Evolutionary conservation across 2,888 invertebrate species (phyloP).

Genomic region (Nomada ferruginata): DNA sequence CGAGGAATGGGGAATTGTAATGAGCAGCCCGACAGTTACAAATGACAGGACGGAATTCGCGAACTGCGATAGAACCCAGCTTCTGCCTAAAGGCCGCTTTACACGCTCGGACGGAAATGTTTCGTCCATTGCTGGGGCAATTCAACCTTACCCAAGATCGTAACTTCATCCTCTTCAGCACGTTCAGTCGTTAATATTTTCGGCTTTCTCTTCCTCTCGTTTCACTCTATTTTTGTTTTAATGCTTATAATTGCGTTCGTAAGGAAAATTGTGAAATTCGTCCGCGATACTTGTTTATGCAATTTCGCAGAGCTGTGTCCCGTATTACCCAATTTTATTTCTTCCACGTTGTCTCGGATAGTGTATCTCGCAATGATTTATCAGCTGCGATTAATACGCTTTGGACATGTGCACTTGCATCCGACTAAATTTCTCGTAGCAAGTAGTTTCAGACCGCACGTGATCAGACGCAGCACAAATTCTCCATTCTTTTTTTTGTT

Average conservation of each 20-base stretch:
- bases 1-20: conserved; percentile 84
- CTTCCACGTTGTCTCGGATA: too few species aligned
- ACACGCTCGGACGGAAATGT: conserved; percentile 77
- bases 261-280: conserved; percentile 41
- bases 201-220: conserved; percentile 16
- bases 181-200: conserved; percentile 55
- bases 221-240: not conserved
- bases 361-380: not conserved
- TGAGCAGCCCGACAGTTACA: conserved; percentile 84
- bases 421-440: too few species aligned
- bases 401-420: too few species aligned
- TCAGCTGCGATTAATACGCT: too few species aligned
- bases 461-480: too few species aligned
- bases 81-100: conserved; percentile 82
- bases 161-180: conserved; percentile 68
- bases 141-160: conserved; percentile 70
- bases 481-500: too few species aligned
- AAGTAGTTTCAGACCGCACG: not conserved
- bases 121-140: conserved; percentile 72
- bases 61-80: conserved; percentile 83
- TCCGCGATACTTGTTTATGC: not conserved
- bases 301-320: not conserved
- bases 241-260: not conserved
- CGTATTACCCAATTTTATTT: not conserved
- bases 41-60: conserved; percentile 85